These are phyloP conservation scores for Protodeltote pygarga DNA, from an alignment of 2,888 invertebrate species.

Conservation along the genomic window DNA sequence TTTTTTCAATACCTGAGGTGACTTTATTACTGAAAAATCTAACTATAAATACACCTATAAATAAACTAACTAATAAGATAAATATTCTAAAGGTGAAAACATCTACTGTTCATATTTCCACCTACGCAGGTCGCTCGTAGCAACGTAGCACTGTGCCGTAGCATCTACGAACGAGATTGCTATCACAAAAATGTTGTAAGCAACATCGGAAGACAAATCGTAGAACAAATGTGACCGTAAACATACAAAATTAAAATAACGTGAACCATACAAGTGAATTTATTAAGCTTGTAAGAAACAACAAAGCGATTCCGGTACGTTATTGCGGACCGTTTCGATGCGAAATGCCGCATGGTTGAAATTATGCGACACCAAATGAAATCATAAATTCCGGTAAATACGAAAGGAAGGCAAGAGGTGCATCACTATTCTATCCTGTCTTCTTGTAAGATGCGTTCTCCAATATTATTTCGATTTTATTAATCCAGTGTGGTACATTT, in stretches of 20 bases:
- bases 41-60: no score
- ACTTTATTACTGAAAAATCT: no score
- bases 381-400: constrained; percentile 81
- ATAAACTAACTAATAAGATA: no score
- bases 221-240: constrained; percentile 29
- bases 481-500: constrained; percentile 11
- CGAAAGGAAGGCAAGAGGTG: constrained; percentile 60
- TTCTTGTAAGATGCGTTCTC: constrained; percentile 33
- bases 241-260: constrained; percentile 46
- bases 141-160: background rate
- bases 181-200: background rate
- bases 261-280: constrained; percentile 49
- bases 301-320: constrained; percentile 65
- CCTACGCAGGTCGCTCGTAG: no score
- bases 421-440: constrained; percentile 52
- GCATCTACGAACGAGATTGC: constrained; percentile 10
- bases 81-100: no score
- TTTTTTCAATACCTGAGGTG: no score
- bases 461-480: constrained; percentile 33
- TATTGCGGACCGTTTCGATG: constrained; percentile 74
- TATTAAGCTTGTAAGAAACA: constrained; percentile 63
- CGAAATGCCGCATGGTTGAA: constrained; percentile 74
- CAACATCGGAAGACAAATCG: constrained; percentile 19
- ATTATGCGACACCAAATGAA: constrained; percentile 83
- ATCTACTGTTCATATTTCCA: no score